These are phyloP conservation scores for Bujurquina vittata DNA, from an alignment of 2,113 vertebrate species.

Conservation along the genomic window DNA sequence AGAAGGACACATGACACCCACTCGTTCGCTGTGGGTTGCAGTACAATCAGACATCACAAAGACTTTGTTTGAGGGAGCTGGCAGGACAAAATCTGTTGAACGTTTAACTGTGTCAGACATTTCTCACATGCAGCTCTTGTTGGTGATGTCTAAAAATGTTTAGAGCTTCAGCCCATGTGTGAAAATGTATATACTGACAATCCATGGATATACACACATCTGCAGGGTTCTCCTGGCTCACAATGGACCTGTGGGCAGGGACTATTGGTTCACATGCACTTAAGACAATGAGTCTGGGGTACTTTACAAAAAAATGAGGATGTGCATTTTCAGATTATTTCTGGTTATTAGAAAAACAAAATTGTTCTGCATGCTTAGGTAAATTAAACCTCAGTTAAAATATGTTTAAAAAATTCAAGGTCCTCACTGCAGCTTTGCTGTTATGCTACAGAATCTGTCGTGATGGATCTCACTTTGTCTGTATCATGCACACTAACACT, in stretches of 20 bases:
- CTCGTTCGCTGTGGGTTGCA: background rate
- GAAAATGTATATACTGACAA: background rate
- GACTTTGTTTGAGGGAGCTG: background rate
- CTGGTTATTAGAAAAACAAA: background rate
- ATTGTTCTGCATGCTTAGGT: background rate
- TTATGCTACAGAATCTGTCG: background rate
- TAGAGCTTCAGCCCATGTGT: background rate
- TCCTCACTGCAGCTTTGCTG: background rate
- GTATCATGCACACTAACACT: background rate
- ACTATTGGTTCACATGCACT: background rate
- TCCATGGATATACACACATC: background rate
- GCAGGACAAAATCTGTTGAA: background rate
- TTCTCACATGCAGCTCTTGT: background rate
- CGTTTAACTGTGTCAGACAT: background rate
- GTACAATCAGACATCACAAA: background rate
- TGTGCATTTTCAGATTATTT: background rate
- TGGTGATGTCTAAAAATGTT: background rate
- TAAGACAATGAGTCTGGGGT: background rate
- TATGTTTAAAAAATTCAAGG: background rate
- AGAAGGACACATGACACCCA: background rate
- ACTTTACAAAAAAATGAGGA: background rate
- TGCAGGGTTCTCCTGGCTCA: background rate
- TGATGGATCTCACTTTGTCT: slow-evolving; percentile 2
- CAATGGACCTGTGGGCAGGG: background rate
- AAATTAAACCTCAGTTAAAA: background rate